A percentile compares a stretch with the other conserved stretches of the same genome.
Evolutionary conservation across 2,888 invertebrate genomes (phyloP).

Genomic region (Leptinotarsa tumamoca): DNA sequence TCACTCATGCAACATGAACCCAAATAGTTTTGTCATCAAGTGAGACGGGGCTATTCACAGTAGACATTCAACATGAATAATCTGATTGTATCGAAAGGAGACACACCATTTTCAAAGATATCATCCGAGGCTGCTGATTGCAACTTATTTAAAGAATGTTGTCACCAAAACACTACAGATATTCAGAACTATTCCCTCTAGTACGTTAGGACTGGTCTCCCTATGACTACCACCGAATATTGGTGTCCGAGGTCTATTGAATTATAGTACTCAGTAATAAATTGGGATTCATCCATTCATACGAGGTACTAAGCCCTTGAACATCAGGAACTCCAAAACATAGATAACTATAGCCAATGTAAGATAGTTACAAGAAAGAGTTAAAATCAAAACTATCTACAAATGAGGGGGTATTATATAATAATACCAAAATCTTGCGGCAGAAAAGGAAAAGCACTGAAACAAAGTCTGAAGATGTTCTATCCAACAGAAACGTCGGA

Average conservation of each 20-base stretch:
- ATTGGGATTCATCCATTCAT: neutral
- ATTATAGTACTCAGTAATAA: neutral
- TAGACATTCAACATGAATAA: too few relatives aligned
- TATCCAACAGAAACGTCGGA: neutral
- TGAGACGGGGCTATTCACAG: too few relatives aligned
- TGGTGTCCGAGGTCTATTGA: neutral
- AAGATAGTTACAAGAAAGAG: too few relatives aligned
- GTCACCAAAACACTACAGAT: too few relatives aligned
- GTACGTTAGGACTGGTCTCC: neutral
- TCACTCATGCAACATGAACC: too few relatives aligned
- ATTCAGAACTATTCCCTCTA: too few relatives aligned
- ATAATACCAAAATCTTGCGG: neutral
- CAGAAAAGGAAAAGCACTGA: neutral
- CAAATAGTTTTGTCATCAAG: too few relatives aligned
- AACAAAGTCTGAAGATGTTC: neutral
- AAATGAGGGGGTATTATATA: neutral
- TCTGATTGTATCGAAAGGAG: too few relatives aligned
- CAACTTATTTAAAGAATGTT: too few relatives aligned
- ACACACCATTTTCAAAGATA: too few relatives aligned
- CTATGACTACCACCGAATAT: neutral
- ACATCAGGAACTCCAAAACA: neutral
- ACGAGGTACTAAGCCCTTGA: neutral
- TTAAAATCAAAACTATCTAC: neutral
- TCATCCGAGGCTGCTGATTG: too few relatives aligned
- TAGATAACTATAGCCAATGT: neutral